A percentile compares a stretch with the other conserved stretches of the same genome.
phyloP scores from a whole-genome alignment of 2,797 vertebrate species.

The Leptodactylus fallax region DNA sequence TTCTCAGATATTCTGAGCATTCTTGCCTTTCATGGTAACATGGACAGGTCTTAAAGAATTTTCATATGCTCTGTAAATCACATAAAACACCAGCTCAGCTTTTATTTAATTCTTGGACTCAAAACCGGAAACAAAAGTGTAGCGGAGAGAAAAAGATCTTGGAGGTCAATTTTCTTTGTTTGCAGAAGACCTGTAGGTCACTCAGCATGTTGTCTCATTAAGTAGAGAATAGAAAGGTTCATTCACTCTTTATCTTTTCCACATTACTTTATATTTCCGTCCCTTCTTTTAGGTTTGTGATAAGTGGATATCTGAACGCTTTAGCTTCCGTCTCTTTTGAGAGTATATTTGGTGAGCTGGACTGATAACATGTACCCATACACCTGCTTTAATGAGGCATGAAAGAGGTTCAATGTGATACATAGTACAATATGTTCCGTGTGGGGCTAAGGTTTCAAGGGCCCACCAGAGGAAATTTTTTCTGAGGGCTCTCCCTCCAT shows the following conservation, averaged over 20 bases:
- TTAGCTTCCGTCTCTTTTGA: constrained; percentile 37
- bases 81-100: constrained; percentile 28
- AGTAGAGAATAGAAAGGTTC: constrained; percentile 37
- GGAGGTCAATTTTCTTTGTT: constrained; percentile 53
- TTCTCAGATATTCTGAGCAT: constrained; percentile 39
- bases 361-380: constrained; percentile 8
- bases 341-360: not conserved
- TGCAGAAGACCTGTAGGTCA: constrained; percentile 39
- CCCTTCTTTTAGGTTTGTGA: constrained; percentile 20
- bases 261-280: constrained; percentile 49
- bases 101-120: constrained; percentile 51
- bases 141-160: constrained; percentile 27
- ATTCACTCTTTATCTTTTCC: constrained; percentile 56
- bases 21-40: constrained; percentile 60
- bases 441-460: no score
- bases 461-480: no score
- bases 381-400: not conserved
- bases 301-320: constrained; percentile 31
- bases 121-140: constrained; percentile 52
- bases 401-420: not conserved
- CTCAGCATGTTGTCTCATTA: constrained; percentile 40
- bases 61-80: constrained; percentile 48
- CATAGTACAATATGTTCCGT: not conserved
- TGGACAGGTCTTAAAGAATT: constrained; percentile 55
- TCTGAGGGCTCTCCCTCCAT: no score